A percentile compares a stretch with the other conserved stretches of the same genome.
These are phyloP conservation scores for Synergus itoensis DNA, from an alignment of 2,888 invertebrate genomes.

Conservation along the genomic window DNA sequence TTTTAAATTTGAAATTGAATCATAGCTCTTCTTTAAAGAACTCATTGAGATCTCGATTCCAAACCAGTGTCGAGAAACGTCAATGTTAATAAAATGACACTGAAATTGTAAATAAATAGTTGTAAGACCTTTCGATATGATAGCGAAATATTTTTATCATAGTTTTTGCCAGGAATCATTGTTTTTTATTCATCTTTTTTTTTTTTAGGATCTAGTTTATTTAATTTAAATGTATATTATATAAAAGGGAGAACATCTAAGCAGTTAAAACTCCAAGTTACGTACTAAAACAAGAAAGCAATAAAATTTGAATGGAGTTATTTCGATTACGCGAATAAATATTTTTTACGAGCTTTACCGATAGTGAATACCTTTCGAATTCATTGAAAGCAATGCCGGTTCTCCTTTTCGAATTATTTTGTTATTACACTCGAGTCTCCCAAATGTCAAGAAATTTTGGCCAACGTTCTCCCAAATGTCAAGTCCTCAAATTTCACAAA, in stretches of 20 bases:
- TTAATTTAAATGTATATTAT: background rate
- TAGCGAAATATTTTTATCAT: background rate
- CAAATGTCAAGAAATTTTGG: too few relatives aligned
- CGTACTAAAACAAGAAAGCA: background rate
- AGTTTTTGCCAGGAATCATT: background rate
- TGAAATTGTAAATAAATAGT: constrained; percentile 32
- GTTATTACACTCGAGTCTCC: too few relatives aligned
- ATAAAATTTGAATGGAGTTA: background rate
- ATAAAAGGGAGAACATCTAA: background rate
- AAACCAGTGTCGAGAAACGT: constrained; percentile 3
- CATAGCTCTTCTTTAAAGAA: background rate
- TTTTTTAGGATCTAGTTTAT: background rate
- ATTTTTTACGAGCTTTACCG: background rate
- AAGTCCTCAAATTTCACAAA: too few relatives aligned
- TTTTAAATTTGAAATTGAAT: background rate
- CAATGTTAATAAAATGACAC: constrained; percentile 6
- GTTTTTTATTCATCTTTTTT: constrained; percentile 14
- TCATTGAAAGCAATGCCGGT: background rate
- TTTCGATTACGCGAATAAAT: background rate
- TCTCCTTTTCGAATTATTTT: background rate
- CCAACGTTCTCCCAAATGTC: too few relatives aligned
- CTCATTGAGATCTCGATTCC: constrained; percentile 11
- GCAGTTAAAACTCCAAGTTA: background rate
- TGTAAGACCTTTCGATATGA: background rate
- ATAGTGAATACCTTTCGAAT: background rate